These are phyloP conservation scores for Frankliniella intonsa DNA, from an alignment of 2,888 invertebrate species.

Conservation along the genomic window DNA sequence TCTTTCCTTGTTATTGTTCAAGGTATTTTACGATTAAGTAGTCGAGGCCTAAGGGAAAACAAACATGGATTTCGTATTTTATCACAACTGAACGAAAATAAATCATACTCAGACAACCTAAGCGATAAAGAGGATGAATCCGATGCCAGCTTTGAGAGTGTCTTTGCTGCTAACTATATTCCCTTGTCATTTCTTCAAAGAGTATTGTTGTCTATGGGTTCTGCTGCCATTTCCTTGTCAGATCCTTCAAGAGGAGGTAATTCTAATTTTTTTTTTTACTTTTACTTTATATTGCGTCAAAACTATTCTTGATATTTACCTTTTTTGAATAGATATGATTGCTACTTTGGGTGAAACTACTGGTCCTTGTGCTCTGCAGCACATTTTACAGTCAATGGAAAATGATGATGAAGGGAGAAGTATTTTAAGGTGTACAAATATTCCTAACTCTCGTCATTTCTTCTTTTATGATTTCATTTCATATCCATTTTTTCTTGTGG, in stretches of 20 bases:
- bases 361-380: conserved; percentile 55
- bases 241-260: conserved; percentile 67
- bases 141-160: background rate
- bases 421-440: conserved; percentile 49
- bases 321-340: conserved; percentile 40
- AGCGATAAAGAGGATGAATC: background rate
- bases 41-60: too few species aligned
- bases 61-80: too few species aligned
- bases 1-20: too few species aligned
- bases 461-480: background rate
- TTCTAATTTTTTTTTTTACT: conserved; percentile 41
- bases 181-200: conserved; percentile 68
- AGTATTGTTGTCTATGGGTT: conserved; percentile 72
- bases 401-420: conserved; percentile 68
- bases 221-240: conserved; percentile 74
- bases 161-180: conserved; percentile 58
- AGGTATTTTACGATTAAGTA: too few species aligned
- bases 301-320: conserved; percentile 1
- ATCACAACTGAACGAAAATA: too few species aligned
- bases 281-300: background rate
- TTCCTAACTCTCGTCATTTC: background rate
- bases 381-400: conserved; percentile 72
- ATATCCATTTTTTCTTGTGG: too few species aligned
- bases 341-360: conserved; percentile 41
- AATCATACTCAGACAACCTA: background rate